Conservation (phyloP, 1,140 invertebrate species). For the Drosophila dunni region DNA sequence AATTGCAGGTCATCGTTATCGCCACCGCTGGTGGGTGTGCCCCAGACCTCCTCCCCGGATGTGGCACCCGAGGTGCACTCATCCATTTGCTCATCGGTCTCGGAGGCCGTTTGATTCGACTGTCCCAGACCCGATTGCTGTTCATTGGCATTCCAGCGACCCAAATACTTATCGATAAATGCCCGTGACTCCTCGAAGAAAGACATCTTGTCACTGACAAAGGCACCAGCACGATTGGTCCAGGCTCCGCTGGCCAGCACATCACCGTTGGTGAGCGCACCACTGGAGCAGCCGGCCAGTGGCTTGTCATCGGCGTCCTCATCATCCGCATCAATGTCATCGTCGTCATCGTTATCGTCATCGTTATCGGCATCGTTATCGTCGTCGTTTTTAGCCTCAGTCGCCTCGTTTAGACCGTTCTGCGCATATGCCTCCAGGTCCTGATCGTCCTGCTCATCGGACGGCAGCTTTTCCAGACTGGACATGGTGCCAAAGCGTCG, state of each 20-base stretch:
- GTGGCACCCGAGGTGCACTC: conserved; percentile 91
- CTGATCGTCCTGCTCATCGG: conserved; percentile 82
- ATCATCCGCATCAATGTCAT: conserved; percentile 67
- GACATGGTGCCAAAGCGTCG: conserved; percentile 90
- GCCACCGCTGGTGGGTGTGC: conserved; percentile 92
- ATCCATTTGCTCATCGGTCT: conserved; percentile 86
- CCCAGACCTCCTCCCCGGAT: conserved; percentile 93
- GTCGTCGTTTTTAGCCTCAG: conserved; percentile 1
- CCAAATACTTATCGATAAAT: conserved; percentile 84
- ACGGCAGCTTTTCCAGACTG: conserved; percentile 89
- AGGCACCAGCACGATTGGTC: conserved; percentile 91
- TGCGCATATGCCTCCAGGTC: conserved; percentile 48
- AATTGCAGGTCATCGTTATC: conserved; percentile 89
- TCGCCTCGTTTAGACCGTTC: conserved; percentile 56
- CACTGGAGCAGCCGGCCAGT: conserved; percentile 27
- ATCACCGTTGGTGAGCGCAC: conserved; percentile 47
- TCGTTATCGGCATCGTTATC: conserved; percentile 81
- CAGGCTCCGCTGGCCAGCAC: conserved; percentile 87
- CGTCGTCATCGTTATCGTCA: conserved; percentile 67
- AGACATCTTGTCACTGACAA: conserved; percentile 92
- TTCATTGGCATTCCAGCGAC: conserved; percentile 81
- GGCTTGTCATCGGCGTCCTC: conserved; percentile 59
- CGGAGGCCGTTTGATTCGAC: conserved; percentile 80
- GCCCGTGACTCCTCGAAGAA: conserved; percentile 88
- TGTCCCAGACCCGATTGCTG: conserved; percentile 30